phyloP scores from a whole-genome alignment of 2,797 vertebrate species.

The Lagodon rhomboides region DNA sequence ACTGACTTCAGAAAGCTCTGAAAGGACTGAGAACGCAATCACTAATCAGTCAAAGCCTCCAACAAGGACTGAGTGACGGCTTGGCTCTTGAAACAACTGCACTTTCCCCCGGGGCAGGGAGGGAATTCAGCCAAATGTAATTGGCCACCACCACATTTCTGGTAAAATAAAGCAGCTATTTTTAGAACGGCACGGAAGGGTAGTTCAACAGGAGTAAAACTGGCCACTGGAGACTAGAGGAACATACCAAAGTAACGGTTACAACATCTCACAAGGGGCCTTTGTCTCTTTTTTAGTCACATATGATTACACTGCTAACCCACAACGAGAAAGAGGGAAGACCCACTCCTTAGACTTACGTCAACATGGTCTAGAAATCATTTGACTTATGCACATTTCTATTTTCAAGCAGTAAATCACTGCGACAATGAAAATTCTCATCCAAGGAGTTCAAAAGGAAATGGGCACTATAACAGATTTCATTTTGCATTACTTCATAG shows the following conservation, averaged over 20 bases:
- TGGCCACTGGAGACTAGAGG: conserved; percentile 48
- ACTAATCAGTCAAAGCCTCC: conserved; percentile 43
- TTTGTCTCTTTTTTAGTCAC: conserved; percentile 43
- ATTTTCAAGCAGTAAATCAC: conserved; percentile 41
- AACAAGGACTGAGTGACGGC: conserved; percentile 26
- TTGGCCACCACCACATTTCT: conserved; percentile 52
- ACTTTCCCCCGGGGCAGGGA: conserved; percentile 26
- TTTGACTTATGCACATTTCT: conserved; percentile 42
- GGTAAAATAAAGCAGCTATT: conserved; percentile 61
- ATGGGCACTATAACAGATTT: conserved; percentile 34
- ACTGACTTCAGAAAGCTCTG: conserved; percentile 35
- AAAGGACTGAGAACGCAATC: conserved; percentile 24
- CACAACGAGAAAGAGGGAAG: conserved; percentile 24
- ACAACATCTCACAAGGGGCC: conserved; percentile 34
- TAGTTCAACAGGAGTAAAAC: conserved; percentile 43
- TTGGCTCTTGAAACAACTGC: conserved; percentile 23
- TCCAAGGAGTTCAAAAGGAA: conserved; percentile 52
- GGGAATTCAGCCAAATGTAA: conserved; percentile 57
- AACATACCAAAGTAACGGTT: conserved; percentile 39
- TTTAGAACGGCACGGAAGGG: conserved; percentile 60
- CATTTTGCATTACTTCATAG: conserved; percentile 35
- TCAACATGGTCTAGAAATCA: conserved; percentile 25
- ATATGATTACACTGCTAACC: conserved; percentile 33
- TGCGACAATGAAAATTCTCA: conserved; percentile 23
- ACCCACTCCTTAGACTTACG: conserved; percentile 18